Percentiles rank a stretch among this genome's conserved stretches.
phyloP scores from a whole-genome alignment of 2,888 invertebrate species.

The Trichogramma dendrolimi region DNA sequence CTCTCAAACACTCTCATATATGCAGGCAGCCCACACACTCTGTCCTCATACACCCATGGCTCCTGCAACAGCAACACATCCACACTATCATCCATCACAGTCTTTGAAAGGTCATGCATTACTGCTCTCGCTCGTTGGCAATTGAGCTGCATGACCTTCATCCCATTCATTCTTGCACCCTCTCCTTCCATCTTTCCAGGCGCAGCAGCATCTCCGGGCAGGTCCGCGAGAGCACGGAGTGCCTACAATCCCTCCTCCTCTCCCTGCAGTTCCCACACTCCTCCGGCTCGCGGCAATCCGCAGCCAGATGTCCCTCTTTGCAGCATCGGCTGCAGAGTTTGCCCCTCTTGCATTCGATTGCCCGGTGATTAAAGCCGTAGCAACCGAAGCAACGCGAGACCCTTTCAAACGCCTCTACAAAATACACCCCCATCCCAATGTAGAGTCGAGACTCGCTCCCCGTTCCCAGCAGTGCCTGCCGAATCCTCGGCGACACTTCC shows the following conservation, averaged over 20 bases:
- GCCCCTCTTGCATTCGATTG: conserved; percentile 5
- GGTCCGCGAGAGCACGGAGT: conserved; percentile 1
- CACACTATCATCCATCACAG: conserved; percentile 4
- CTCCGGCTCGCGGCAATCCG: neutral
- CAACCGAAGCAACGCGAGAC: conserved; percentile 17
- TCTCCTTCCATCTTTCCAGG: neutral
- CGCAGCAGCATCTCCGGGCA: conserved; percentile 19
- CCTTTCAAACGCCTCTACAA: neutral
- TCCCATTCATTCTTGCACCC: neutral
- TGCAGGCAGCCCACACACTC: conserved; percentile 11
- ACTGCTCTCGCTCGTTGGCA: conserved; percentile 15
- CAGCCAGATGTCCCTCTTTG: conserved; percentile 9
- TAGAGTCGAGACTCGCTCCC: neutral
- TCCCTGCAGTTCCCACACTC: conserved; percentile 15
- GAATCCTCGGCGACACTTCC: neutral
- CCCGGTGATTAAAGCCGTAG: conserved; percentile 3
- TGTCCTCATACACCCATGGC: conserved; percentile 1
- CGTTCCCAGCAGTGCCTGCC: neutral
- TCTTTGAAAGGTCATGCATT: conserved; percentile 20
- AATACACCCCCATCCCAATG: neutral
- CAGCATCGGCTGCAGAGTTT: conserved; percentile 17
- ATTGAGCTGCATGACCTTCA: conserved; percentile 14
- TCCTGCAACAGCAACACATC: conserved; percentile 17
- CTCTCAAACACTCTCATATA: conserved; percentile 8
- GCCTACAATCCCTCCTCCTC: neutral